These are phyloP conservation scores for Morone chrysops DNA, from an alignment of 2,113 vertebrate genomes.

Conservation along the genomic window DNA sequence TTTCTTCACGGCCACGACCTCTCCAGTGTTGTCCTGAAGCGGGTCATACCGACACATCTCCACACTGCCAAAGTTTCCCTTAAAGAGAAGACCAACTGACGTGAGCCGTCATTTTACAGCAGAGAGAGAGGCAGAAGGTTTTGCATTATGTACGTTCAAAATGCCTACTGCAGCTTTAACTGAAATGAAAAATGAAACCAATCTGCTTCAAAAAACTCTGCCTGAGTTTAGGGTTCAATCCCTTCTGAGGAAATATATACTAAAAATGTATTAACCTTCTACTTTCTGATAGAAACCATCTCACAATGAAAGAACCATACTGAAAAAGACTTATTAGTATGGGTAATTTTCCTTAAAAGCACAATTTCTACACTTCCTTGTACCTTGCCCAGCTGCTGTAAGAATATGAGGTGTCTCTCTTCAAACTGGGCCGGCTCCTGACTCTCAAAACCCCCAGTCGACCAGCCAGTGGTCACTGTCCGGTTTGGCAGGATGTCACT, in stretches of 20 bases:
- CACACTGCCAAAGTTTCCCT: conserved; percentile 99
- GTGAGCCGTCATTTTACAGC: fast-evolving
- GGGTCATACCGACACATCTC: conserved; percentile 99
- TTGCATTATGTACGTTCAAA: too few relatives aligned
- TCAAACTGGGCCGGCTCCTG: conserved; percentile 95
- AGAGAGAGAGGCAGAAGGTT: too few relatives aligned
- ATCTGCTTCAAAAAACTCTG: neutral
- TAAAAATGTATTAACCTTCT: neutral
- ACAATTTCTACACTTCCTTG: neutral
- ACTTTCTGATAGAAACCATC: neutral
- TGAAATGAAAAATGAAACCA: too few relatives aligned
- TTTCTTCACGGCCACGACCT: conserved; percentile 98
- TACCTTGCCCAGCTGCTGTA: conserved; percentile 97
- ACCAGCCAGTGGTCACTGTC: conserved; percentile 83
- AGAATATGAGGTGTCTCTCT: conserved; percentile 96
- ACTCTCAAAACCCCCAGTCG: conserved; percentile 89
- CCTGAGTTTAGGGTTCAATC: neutral
- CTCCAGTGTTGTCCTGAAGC: conserved; percentile 96
- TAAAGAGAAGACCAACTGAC: conserved; percentile 4
- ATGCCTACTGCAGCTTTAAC: too few relatives aligned
- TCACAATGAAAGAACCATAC: neutral
- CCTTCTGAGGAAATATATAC: neutral
- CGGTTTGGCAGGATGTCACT: conserved; percentile 92
- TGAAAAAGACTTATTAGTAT: neutral
- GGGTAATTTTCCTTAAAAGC: neutral